Base-by-base conservation (phyloP, 2,888 invertebrate species). In the Trachelus stipa region DNA sequence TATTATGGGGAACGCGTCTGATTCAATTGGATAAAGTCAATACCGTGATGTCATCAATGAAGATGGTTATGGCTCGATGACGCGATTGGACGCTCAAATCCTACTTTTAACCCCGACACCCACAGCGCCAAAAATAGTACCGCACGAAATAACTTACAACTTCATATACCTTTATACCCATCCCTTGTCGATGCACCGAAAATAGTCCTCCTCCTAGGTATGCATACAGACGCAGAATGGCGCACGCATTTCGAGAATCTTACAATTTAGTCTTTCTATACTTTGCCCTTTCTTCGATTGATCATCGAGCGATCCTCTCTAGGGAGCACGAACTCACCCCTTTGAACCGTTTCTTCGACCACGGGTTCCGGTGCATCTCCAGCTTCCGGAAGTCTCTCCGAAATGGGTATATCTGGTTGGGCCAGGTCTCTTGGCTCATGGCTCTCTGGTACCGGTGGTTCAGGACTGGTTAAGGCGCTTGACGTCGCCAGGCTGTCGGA, bases 331-430 rank as follows among this genome's bases (percentile, higher is more conserved):
- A 33, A 91, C 93, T 92, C 80, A 93, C 93, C 83, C 93, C 93
- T 89, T 91, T 93, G 77, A 92, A 93, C 84, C 92, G 92, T 88
- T 92, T 93, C 92, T 92, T 93, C 90, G 92, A 93, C 90, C 92
- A 93, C 35, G 92, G 92, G 69, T 92, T 89, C 87, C 92, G 92
- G 82, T 92, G 91, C 79, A 91, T 88, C 91, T 91, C 91, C 84
- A 92, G 88, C 82, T 89, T 92, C 69, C 92, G 92, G 81, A 92
- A 85, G 84, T 92, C 78, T 79, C 80, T 83, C 78, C 83, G 79
- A 74, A 78, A 75, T 33, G 79, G 79, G 34, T 23, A 81, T 80
- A 6, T 88, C 87, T 69, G 85, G 75, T 74, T 84, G 83, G 76
- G 80, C 81, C 37, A 92, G 73, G 92, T 92, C 75, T 91, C 91